Percentiles rank a stretch among this genome's conserved stretches.
Conservation (phyloP, 2,888 invertebrate species). For the Osmoderma eremita region DNA sequence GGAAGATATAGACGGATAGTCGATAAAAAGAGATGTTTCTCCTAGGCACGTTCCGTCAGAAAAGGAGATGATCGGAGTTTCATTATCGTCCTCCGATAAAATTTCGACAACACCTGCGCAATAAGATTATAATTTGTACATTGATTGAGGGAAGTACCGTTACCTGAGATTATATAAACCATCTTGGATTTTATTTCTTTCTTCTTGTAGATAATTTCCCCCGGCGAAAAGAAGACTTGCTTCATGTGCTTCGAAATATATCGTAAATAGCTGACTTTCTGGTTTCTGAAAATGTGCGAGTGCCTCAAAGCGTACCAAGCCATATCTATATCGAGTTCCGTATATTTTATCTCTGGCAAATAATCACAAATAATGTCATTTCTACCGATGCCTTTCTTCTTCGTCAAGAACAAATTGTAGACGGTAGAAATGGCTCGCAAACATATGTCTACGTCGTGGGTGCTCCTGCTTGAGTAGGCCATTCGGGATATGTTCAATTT, state of each 20-base stretch:
- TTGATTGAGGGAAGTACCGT: background rate
- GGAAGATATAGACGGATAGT: conserved; percentile 47
- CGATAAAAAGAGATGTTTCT: conserved; percentile 45
- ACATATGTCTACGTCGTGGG: conserved; percentile 20
- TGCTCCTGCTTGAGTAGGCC: background rate
- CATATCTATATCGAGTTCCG: conserved; percentile 47
- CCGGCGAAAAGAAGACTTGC: conserved; percentile 48
- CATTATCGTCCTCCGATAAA: conserved; percentile 51
- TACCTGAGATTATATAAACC: conserved; percentile 48
- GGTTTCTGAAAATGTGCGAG: conserved; percentile 49
- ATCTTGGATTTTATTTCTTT: conserved; percentile 46
- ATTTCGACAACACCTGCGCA: conserved; percentile 49
- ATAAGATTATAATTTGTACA: too few relatives aligned
- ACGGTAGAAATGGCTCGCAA: conserved; percentile 1
- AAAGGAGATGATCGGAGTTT: conserved; percentile 51
- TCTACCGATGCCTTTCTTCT: conserved; percentile 20
- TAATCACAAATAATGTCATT: conserved; percentile 18
- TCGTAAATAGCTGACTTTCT: conserved; percentile 45
- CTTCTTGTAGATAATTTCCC: conserved; percentile 49
- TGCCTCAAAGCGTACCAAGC: conserved; percentile 48
- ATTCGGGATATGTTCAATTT: background rate
- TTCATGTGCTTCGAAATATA: conserved; percentile 45
- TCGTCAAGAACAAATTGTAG: conserved; percentile 25
- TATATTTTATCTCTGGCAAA: conserved; percentile 44
- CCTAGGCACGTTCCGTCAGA: conserved; percentile 51